Conservation (phyloP, 2,888 invertebrate species). For the Sphaerophoria taeniata region DNA sequence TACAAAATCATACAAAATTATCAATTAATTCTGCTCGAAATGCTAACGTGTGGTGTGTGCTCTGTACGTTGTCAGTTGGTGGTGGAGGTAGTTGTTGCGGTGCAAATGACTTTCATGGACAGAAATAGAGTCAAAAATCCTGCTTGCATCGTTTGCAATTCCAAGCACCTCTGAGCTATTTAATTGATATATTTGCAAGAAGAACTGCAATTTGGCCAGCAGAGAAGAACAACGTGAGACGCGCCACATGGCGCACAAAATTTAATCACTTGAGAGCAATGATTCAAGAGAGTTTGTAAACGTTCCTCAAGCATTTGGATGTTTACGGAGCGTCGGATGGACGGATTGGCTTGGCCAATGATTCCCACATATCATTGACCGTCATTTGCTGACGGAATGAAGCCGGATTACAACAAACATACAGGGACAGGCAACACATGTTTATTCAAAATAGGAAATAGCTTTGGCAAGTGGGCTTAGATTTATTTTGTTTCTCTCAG, state of each 20-base stretch:
- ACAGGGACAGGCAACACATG: conserved; percentile 9
- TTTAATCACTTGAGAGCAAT: conserved; percentile 41
- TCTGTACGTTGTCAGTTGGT: not conserved
- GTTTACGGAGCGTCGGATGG: conserved; percentile 37
- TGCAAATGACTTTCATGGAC: conserved; percentile 59
- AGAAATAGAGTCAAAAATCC: conserved; percentile 35
- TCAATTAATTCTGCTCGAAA: conserved; percentile 65
- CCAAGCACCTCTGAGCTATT: conserved; percentile 57
- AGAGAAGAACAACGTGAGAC: conserved; percentile 37
- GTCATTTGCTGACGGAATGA: not conserved
- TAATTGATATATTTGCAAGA: conserved; percentile 69
- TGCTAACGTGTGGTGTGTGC: not conserved
- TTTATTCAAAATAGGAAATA: conserved; percentile 34
- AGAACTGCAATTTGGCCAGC: not conserved
- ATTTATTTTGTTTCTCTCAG: conserved; percentile 64
- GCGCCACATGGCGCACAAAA: conserved; percentile 47
- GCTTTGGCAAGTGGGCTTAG: conserved; percentile 71
- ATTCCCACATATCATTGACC: conserved; percentile 66
- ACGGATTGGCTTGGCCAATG: conserved; percentile 64
- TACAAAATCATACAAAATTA: conserved; percentile 68
- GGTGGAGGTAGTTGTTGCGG: conserved; percentile 36
- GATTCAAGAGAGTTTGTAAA: conserved; percentile 13
- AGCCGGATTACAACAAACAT: conserved; percentile 10
- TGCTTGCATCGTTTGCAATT: not conserved
- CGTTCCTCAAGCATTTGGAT: conserved; percentile 44